phyloP scores from a whole-genome alignment of 2,888 invertebrate species.

The Elysia crispata region DNA sequence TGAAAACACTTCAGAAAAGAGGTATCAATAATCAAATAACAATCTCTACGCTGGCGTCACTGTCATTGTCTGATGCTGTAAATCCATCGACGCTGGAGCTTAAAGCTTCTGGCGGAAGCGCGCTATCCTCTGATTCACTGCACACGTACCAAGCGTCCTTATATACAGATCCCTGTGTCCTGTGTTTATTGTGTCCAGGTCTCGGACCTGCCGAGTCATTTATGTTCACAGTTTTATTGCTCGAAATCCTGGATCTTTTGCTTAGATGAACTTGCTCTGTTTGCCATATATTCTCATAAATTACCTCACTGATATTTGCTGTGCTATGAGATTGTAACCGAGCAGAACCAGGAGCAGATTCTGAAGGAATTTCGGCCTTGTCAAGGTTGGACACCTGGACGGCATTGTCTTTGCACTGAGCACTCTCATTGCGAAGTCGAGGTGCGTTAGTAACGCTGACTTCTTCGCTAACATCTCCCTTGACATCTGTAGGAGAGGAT shows the following conservation, averaged over 20 bases:
- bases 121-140: constrained; percentile 69
- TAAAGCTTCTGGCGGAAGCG: constrained; percentile 62
- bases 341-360: no score
- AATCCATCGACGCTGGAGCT: constrained; percentile 57
- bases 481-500: no score
- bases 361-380: no score
- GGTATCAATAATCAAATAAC: constrained; percentile 58
- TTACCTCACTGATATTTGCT: neutral
- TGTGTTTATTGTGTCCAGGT: no score
- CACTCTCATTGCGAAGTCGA: no score
- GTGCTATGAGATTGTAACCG: no score
- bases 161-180: no score
- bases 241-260: neutral
- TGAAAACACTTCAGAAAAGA: neutral
- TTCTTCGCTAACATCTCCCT: no score
- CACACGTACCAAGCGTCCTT: constrained; percentile 56
- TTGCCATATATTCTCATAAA: constrained; percentile 45
- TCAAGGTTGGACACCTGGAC: no score
- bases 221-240: neutral
- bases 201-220: neutral
- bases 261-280: neutral
- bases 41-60: constrained; percentile 67
- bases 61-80: constrained; percentile 60
- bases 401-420: no score
- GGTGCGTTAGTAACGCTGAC: no score